Conservation (phyloP, 2,797 vertebrate genomes). For the Propithecus deckenii region DNA sequence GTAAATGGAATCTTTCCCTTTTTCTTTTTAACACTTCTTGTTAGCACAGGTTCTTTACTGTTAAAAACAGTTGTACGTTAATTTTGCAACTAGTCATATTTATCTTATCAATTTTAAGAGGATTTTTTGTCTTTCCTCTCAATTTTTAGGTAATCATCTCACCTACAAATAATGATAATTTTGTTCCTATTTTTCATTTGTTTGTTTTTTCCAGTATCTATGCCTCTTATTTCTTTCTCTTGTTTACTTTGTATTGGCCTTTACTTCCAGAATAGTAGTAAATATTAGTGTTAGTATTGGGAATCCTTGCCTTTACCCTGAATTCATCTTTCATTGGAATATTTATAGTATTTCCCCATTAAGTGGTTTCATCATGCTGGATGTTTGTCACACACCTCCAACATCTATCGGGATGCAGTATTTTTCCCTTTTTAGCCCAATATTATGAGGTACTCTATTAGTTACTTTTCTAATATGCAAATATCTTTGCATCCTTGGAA, state of each 20-base stretch:
- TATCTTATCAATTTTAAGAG: background rate
- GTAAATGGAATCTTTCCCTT: background rate
- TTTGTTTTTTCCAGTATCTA: background rate
- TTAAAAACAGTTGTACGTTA: background rate
- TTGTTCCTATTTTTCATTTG: background rate
- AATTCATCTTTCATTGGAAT: background rate
- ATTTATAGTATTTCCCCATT: background rate
- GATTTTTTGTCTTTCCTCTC: background rate
- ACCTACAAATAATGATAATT: background rate
- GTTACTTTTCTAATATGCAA: background rate
- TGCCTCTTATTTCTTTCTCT: background rate
- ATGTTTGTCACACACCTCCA: background rate
- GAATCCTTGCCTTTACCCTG: background rate
- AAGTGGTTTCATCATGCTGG: background rate
- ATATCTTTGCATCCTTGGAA: background rate
- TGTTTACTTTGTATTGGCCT: background rate
- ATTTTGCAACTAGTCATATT: background rate
- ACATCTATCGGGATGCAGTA: background rate
- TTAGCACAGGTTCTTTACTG: background rate
- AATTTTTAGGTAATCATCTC: background rate
- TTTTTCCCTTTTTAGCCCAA: background rate
- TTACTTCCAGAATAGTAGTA: background rate
- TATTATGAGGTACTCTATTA: background rate
- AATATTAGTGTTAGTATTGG: background rate
- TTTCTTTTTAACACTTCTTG: background rate